Conservation (phyloP, 1,140 invertebrate species). For the Neodiprion pinetum region DNA sequence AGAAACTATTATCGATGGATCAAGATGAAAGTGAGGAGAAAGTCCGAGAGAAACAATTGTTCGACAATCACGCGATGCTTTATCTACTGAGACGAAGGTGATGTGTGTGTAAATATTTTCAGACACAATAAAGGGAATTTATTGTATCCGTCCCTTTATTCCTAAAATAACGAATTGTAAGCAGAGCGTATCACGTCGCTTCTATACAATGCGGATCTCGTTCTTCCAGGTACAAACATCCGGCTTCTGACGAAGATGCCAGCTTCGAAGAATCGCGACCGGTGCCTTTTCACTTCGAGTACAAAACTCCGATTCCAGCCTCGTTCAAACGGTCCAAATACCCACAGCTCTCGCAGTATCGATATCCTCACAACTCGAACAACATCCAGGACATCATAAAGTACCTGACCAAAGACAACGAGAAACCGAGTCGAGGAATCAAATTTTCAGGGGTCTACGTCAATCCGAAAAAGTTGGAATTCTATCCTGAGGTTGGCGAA, state of each 20-base stretch:
- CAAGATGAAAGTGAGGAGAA: conserved; percentile 26
- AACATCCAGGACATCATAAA: conserved; percentile 65
- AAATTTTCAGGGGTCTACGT: conserved; percentile 57
- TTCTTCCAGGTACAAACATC: conserved; percentile 35
- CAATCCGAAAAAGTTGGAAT: conserved; percentile 52
- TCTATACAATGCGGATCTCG: neutral
- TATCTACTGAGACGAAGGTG: conserved; percentile 53
- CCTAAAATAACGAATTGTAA: too few species aligned
- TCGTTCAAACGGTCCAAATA: conserved; percentile 55
- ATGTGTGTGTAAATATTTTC: neutral
- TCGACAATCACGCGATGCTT: conserved; percentile 53
- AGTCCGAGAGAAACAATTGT: conserved; percentile 38
- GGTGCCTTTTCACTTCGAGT: conserved; percentile 49
- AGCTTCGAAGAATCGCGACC: conserved; percentile 36
- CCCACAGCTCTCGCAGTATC: conserved; percentile 58
- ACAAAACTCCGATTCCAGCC: conserved; percentile 47
- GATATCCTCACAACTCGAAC: conserved; percentile 54
- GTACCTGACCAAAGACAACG: conserved; percentile 49
- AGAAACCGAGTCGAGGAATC: conserved; percentile 44
- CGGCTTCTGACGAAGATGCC: conserved; percentile 27
- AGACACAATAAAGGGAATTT: neutral
- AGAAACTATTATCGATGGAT: conserved; percentile 35
- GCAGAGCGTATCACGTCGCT: neutral
- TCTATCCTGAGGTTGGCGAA: conserved; percentile 34
- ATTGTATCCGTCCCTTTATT: neutral